phyloP scores from a whole-genome alignment of 1,140 invertebrate genomes.

The Drosophila elegans region DNA sequence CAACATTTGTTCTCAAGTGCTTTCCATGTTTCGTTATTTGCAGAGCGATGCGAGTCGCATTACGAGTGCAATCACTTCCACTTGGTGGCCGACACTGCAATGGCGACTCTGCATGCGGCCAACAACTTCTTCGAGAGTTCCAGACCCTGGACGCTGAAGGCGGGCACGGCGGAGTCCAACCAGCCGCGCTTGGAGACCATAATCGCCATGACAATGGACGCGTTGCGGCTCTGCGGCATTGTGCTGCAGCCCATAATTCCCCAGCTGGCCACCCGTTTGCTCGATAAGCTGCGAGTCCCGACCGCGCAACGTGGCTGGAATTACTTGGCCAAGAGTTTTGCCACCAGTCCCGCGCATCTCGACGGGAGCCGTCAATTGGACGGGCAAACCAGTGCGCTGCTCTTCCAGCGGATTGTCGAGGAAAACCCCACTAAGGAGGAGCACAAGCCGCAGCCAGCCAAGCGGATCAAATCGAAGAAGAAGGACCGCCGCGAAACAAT shows the following conservation, averaged over 20 bases:
- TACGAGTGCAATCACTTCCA: slow-evolving; percentile 94
- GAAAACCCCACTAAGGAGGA: slow-evolving; percentile 4
- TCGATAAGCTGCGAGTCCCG: slow-evolving; percentile 89
- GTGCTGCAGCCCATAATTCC: slow-evolving; percentile 95
- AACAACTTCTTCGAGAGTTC: slow-evolving; percentile 95
- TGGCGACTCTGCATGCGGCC: slow-evolving; percentile 89
- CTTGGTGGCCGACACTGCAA: slow-evolving; percentile 91
- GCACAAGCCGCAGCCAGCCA: slow-evolving; percentile 45
- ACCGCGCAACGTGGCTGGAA: slow-evolving; percentile 86
- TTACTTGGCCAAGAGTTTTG: slow-evolving; percentile 69
- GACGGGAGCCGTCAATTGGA: slow-evolving; percentile 37
- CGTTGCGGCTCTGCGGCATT: slow-evolving; percentile 91
- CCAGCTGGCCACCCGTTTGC: slow-evolving; percentile 87
- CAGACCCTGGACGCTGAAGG: slow-evolving; percentile 93
- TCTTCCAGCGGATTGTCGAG: slow-evolving; percentile 77
- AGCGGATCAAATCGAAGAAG: slow-evolving; percentile 65
- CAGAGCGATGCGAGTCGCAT: slow-evolving; percentile 87
- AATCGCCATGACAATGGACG: slow-evolving; percentile 93
- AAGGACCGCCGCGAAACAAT: slow-evolving; percentile 54
- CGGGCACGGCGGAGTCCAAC: slow-evolving; percentile 83
- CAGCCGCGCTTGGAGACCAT: slow-evolving; percentile 88
- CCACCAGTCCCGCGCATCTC: slow-evolving; percentile 7
- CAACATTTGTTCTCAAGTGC: slow-evolving; percentile 4
- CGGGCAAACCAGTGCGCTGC: slow-evolving; percentile 55
- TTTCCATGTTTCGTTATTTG: slow-evolving; percentile 47